Conservation (phyloP, 1,140 invertebrate genomes). For the Drosophila pruinosa region DNA sequence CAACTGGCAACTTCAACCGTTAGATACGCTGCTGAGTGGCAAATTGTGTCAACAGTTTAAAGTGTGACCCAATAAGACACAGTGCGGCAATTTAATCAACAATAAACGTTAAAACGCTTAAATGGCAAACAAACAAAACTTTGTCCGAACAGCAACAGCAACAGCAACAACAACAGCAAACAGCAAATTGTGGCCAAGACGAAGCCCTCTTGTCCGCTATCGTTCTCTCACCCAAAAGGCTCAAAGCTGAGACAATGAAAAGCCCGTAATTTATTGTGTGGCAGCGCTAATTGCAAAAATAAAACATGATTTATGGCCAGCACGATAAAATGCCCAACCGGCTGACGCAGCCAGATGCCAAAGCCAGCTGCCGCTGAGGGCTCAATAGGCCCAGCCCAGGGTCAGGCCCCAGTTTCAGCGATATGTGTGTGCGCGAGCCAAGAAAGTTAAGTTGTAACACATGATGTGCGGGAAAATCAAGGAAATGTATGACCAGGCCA, state of each 20-base stretch:
- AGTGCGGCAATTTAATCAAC: slow-evolving; percentile 67
- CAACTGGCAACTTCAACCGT: neutral
- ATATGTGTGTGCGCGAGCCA: slow-evolving; percentile 3
- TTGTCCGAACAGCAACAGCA: neutral
- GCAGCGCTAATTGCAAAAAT: slow-evolving; percentile 75
- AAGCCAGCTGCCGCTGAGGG: slow-evolving; percentile 13
- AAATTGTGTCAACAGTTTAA: slow-evolving; percentile 65
- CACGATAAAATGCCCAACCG: slow-evolving; percentile 46
- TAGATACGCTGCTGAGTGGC: slow-evolving; percentile 6
- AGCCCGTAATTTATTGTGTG: slow-evolving; percentile 74
- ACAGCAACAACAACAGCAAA: neutral
- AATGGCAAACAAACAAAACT: slow-evolving; percentile 42
- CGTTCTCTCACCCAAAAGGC: no score
- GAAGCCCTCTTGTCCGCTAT: neutral
- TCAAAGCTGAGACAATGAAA: slow-evolving; percentile 71
- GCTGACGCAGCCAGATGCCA: slow-evolving; percentile 8
- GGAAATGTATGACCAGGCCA: slow-evolving; percentile 25
- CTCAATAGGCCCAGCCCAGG: slow-evolving; percentile 22
- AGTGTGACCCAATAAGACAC: slow-evolving; percentile 60
- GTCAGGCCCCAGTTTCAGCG: no score
- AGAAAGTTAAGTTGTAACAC: slow-evolving; percentile 49
- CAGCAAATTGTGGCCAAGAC: neutral
- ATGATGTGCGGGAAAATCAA: slow-evolving; percentile 21
- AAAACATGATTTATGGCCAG: slow-evolving; percentile 73
- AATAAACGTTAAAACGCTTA: slow-evolving; percentile 57